Percentiles rank a stretch among this genome's conserved stretches.
These are phyloP conservation scores for Diachrysia chrysitis DNA, from an alignment of 2,888 invertebrate species.

Conservation along the genomic window DNA sequence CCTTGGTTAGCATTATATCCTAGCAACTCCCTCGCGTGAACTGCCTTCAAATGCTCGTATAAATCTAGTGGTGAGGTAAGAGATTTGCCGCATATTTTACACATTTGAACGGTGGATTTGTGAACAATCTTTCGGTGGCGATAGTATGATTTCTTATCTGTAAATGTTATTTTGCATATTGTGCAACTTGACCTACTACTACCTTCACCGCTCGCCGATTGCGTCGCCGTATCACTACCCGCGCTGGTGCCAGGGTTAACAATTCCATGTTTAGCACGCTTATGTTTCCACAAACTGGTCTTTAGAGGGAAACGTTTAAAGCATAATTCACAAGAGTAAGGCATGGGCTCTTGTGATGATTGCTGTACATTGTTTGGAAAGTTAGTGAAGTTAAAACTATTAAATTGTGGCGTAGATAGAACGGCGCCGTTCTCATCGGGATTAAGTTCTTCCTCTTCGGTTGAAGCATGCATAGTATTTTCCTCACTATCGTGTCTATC, in stretches of 20 bases:
- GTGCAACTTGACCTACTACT: constrained; percentile 88
- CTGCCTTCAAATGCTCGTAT: constrained; percentile 90
- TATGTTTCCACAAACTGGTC: constrained; percentile 86
- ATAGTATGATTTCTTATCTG: constrained; percentile 89
- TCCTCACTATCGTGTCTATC: constrained; percentile 86
- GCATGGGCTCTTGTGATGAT: constrained; percentile 70
- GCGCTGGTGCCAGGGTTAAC: constrained; percentile 72
- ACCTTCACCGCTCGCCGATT: constrained; percentile 62
- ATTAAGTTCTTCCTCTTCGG: constrained; percentile 85
- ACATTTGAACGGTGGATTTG: constrained; percentile 87
- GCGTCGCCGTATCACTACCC: constrained; percentile 63
- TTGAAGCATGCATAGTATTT: constrained; percentile 86
- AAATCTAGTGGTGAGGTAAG: constrained; percentile 90
- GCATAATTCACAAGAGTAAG: constrained; percentile 84
- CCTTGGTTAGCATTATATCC: constrained; percentile 85
- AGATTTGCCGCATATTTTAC: constrained; percentile 90
- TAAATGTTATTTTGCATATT: constrained; percentile 90
- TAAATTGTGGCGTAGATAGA: constrained; percentile 85
- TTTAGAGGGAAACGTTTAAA: constrained; percentile 83
- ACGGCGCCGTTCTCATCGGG: constrained; percentile 82
- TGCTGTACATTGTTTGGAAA: constrained; percentile 73
- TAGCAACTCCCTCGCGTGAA: constrained; percentile 87
- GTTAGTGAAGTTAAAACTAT: constrained; percentile 84
- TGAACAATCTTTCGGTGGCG: constrained; percentile 90
- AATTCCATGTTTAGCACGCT: constrained; percentile 86